Evolutionary conservation across 2,888 invertebrate genomes (phyloP), one percentile per base, ranked within the genome.

Genomic region (Ptilodon capucinus): DNA sequence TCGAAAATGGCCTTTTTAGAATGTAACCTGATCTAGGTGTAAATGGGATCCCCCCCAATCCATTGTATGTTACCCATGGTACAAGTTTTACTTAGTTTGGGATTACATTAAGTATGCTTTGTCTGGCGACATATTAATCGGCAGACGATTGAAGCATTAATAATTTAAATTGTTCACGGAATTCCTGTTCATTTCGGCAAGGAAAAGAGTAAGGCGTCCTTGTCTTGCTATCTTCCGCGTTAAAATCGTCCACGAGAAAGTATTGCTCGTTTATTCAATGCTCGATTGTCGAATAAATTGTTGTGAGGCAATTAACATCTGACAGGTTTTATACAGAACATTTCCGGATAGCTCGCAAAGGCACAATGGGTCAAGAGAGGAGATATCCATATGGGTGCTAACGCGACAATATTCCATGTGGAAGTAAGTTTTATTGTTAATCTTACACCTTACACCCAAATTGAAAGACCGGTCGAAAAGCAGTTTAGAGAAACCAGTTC

Each of bases 161-260:
- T 57, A 48, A 54, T 55, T 54, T 28, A 42, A 55, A 58, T 40
- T 44, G 49, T 53, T 60, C 40, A 41, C 66, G 59, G 62, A 71
- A 65, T 66, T 62, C 56, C 51, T 52, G 51, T 45, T 46, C 54
- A 51, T 69, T 61, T 69, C 64, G 56, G 34, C 45, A 38, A 54
- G 68, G 67, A 68, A 75, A 74, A 67, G 52, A 44, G 38, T 53
- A 35, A 46, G 42, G 45, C 58, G 74, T 64, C 73, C 76, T 78
- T 62, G 71, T 50, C 44, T 30, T 40, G 46, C 46, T 51, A 61
- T 71, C 65, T 75, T 74, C 73, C 73, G 71, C 57, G 44, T 73
- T 56, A 42, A 60, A 63, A 44, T 48, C 46, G 54, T 63, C 59
- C 57, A 68, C 65, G 58, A 68, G 75, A 79, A 77, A 79, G 73